phyloP scores from a whole-genome alignment of 23 tunicate genomes.

The Pegea sp. region DNA sequence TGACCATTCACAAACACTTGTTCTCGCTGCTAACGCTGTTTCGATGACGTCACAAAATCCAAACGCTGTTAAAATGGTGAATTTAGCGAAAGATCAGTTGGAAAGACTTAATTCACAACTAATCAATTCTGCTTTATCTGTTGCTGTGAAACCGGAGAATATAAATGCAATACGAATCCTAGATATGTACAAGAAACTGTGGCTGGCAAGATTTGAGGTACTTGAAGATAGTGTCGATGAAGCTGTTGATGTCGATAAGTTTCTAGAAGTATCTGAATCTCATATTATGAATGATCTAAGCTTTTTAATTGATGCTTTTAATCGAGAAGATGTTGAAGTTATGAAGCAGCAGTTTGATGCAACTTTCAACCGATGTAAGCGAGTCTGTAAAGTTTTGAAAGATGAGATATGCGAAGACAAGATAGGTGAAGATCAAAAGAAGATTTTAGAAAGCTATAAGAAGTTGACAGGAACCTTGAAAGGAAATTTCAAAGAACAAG shows the following conservation, averaged over 20 bases:
- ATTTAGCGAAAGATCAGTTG: constrained; percentile 70
- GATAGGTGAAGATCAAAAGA: constrained; percentile 57
- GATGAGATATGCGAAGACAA: constrained; percentile 77
- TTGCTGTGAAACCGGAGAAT: constrained; percentile 71
- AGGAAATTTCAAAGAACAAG: constrained; percentile 33
- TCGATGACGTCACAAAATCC: constrained; percentile 84
- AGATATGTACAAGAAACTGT: constrained; percentile 75
- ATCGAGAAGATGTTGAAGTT: constrained; percentile 52
- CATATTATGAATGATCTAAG: constrained; percentile 87
- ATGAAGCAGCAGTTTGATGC: constrained; percentile 73
- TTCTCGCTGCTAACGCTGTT: constrained; percentile 78
- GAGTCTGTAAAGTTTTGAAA: constrained; percentile 62
- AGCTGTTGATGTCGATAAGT: constrained; percentile 54
- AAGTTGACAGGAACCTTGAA: constrained; percentile 20
- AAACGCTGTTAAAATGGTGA: constrained; percentile 90
- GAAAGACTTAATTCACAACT: constrained; percentile 72
- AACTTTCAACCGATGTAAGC: constrained; percentile 49
- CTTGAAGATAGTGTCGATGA: constrained; percentile 89
- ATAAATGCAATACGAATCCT: constrained; percentile 78
- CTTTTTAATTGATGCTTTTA: constrained; percentile 72
- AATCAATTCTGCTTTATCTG: constrained; percentile 83
- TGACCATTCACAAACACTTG: constrained; percentile 87
- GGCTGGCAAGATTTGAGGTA: constrained; percentile 62
- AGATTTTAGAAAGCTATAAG: constrained; percentile 50
- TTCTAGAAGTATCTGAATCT: constrained; percentile 89